Evolutionary conservation across 2,888 invertebrate species (phyloP).

Genomic region (Taphrorychus bicolor): DNA sequence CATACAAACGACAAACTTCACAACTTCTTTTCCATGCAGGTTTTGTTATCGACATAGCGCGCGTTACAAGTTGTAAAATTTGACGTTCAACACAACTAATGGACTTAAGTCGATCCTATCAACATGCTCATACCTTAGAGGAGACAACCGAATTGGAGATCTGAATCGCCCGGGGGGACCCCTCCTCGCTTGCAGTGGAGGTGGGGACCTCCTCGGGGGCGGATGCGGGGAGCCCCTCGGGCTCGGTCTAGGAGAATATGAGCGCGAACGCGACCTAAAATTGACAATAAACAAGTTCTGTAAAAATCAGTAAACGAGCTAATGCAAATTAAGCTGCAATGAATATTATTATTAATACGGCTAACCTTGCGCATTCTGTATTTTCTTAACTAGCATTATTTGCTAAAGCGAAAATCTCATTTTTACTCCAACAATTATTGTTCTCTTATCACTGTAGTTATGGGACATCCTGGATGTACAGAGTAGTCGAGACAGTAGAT

Average conservation of each 20-base stretch:
- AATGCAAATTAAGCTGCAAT: too few relatives aligned
- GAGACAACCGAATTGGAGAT: slow-evolving; percentile 61
- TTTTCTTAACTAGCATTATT: too few relatives aligned
- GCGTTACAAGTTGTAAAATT: not conserved
- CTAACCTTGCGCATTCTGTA: too few relatives aligned
- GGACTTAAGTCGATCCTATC: not conserved
- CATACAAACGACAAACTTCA: not conserved
- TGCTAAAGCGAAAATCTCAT: too few relatives aligned
- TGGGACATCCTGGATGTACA: too few relatives aligned
- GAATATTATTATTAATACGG: too few relatives aligned
- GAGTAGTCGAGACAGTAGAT: too few relatives aligned
- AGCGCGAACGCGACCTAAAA: slow-evolving; percentile 71
- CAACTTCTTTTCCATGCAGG: not conserved
- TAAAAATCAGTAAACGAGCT: too few relatives aligned
- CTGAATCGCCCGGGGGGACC: slow-evolving; percentile 60
- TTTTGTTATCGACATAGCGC: too few relatives aligned
- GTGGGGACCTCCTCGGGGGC: slow-evolving; percentile 53
- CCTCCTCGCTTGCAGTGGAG: slow-evolving; percentile 45
- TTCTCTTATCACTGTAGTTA: too few relatives aligned
- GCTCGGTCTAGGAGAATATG: slow-evolving; percentile 67
- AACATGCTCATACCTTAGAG: slow-evolving; percentile 53
- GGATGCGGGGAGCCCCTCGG: slow-evolving; percentile 60
- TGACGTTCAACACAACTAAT: not conserved
- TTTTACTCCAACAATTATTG: too few relatives aligned
- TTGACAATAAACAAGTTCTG: slow-evolving; percentile 24